These are phyloP conservation scores for Alosa alosa DNA, from an alignment of 2,113 vertebrate species.

Conservation along the genomic window DNA sequence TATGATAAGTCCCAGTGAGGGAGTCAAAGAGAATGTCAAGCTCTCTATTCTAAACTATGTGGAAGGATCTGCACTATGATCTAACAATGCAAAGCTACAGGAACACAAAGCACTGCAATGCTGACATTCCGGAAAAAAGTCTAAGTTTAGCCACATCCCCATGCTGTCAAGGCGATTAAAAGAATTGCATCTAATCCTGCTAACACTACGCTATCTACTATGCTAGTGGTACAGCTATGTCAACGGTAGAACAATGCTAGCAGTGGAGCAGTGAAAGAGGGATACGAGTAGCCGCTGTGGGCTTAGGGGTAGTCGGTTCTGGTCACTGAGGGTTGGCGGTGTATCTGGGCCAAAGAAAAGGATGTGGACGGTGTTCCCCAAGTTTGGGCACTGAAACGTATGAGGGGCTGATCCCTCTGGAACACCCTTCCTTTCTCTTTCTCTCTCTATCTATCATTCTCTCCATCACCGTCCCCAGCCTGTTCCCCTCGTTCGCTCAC, in stretches of 20 bases:
- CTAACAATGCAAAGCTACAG: background rate
- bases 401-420: background rate
- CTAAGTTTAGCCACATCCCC: background rate
- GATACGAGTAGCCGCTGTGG: background rate
- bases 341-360: background rate
- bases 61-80: background rate
- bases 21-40: background rate
- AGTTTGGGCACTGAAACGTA: constrained; percentile 16
- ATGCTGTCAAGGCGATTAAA: background rate
- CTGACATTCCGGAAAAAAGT: background rate
- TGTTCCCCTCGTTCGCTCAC: background rate
- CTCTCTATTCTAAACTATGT: background rate
- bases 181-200: background rate
- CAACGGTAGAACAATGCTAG: background rate
- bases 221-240: background rate
- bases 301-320: background rate
- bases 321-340: too few relatives aligned
- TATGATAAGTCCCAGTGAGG: background rate
- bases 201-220: background rate
- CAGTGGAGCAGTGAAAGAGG: background rate
- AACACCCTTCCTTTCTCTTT: background rate
- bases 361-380: background rate
- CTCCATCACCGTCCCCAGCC: background rate
- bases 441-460: background rate
- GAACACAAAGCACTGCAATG: background rate